Conservation (phyloP, 1,140 invertebrate genomes). For the Lordiphosa clarofinis region DNA sequence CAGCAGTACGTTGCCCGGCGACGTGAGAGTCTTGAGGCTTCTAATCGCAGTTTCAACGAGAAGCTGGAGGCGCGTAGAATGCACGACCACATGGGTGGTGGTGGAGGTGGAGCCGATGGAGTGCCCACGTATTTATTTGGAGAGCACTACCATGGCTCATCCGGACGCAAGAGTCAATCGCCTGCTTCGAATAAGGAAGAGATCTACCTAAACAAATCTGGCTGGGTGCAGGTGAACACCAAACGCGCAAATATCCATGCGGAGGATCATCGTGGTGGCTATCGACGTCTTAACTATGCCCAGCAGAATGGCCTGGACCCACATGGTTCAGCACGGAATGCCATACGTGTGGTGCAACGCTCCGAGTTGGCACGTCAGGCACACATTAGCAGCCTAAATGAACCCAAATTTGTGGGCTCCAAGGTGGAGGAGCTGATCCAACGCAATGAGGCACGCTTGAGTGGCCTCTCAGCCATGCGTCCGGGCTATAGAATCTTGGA, state of each 20-base stretch:
- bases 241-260: constrained; percentile 30
- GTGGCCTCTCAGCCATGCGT: constrained; percentile 33
- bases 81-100: constrained; percentile 68
- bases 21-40: constrained; percentile 73
- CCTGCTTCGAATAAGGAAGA: constrained; percentile 62
- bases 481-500: constrained; percentile 74
- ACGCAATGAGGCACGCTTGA: constrained; percentile 63
- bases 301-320: constrained; percentile 39
- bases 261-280: constrained; percentile 38
- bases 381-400: constrained; percentile 21
- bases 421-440: constrained; percentile 77
- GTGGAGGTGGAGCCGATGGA: constrained; percentile 17
- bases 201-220: constrained; percentile 78
- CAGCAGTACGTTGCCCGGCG: constrained; percentile 77
- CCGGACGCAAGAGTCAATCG: constrained; percentile 39
- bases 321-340: constrained; percentile 18
- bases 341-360: constrained; percentile 38
- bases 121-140: constrained; percentile 77
- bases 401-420: constrained; percentile 60
- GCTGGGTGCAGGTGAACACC: constrained; percentile 77
- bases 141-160: constrained; percentile 48
- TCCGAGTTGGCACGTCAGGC: constrained; percentile 41
- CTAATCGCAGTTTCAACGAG: constrained; percentile 74
- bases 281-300: constrained; percentile 38
- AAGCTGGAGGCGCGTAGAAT: constrained; percentile 77